These are phyloP conservation scores for Ahaetulla prasina DNA, from an alignment of 2,113 vertebrate species.

Conservation along the genomic window DNA sequence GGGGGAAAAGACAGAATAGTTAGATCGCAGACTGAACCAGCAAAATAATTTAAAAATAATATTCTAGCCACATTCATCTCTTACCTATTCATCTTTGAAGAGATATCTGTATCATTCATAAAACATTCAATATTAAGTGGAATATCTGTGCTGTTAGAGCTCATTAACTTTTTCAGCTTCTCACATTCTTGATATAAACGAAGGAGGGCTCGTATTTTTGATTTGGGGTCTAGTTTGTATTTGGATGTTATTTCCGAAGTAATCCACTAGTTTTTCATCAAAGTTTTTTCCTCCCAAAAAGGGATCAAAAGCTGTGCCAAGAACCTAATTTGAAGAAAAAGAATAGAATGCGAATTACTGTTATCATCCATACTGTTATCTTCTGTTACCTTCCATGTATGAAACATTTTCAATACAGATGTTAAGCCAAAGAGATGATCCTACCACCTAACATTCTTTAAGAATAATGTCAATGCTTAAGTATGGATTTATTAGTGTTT, in stretches of 20 bases:
- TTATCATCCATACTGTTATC: too few relatives aligned
- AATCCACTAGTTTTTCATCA: slow-evolving; percentile 84
- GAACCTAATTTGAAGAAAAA: slow-evolving; percentile 71
- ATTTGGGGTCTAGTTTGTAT: slow-evolving; percentile 91
- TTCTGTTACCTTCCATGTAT: not conserved
- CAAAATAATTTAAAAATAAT: not conserved
- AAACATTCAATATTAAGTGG: slow-evolving; percentile 98
- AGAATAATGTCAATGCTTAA: not conserved
- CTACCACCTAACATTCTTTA: not conserved
- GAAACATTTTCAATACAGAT: not conserved
- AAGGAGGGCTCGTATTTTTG: slow-evolving; percentile 86
- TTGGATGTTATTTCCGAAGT: slow-evolving; percentile 91
- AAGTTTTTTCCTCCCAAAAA: slow-evolving; percentile 91
- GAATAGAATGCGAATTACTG: slow-evolving; percentile 6
- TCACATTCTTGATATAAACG: slow-evolving; percentile 94
- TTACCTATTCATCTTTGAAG: slow-evolving; percentile 89
- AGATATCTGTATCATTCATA: slow-evolving; percentile 97
- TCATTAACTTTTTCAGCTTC: slow-evolving; percentile 98
- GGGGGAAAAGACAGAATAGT: not conserved
- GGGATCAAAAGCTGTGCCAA: slow-evolving; percentile 87
- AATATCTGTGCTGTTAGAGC: slow-evolving; percentile 92
- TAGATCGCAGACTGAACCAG: not conserved
- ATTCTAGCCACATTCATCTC: rapidly evolving
- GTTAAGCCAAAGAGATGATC: not conserved
- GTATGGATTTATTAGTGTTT: not conserved